Conservation (phyloP, 2,113 vertebrate species). For the Actenoides lindsayi region DNA sequence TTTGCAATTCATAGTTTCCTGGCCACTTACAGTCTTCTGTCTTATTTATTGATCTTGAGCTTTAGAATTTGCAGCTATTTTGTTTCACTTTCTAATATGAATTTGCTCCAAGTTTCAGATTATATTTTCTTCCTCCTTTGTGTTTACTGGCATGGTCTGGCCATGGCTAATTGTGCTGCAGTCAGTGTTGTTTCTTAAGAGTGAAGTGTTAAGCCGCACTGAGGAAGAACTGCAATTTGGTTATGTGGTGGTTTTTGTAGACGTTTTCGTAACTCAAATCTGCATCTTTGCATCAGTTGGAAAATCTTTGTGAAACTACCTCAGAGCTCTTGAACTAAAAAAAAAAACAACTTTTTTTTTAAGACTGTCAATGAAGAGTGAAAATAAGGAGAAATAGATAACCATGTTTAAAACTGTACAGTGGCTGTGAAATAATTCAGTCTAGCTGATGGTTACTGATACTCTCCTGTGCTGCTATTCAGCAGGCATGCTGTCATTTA, state of each 20-base stretch:
- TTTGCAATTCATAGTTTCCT: neutral
- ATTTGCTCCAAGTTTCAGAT: neutral
- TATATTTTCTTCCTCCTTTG: neutral
- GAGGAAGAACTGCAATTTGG: neutral
- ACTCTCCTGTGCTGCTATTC: neutral
- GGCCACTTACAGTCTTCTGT: neutral
- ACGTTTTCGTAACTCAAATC: neutral
- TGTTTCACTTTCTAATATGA: neutral
- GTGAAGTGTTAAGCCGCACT: neutral
- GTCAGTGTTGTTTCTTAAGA: neutral
- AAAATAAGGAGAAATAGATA: neutral
- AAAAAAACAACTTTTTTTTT: neutral
- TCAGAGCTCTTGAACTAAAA: neutral
- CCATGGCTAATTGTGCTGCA: neutral
- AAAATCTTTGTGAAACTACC: neutral
- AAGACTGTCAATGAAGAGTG: neutral
- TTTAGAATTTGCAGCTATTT: neutral
- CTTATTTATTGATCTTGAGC: neutral
- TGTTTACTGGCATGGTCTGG: neutral
- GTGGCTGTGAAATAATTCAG: neutral
- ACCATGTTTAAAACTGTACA: neutral
- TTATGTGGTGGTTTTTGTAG: neutral
- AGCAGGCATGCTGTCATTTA: neutral
- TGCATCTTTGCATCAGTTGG: neutral
- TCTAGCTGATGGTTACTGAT: neutral